Evolutionary conservation across 1,140 invertebrate genomes (phyloP).

Genomic region (Triops cancriformis): DNA sequence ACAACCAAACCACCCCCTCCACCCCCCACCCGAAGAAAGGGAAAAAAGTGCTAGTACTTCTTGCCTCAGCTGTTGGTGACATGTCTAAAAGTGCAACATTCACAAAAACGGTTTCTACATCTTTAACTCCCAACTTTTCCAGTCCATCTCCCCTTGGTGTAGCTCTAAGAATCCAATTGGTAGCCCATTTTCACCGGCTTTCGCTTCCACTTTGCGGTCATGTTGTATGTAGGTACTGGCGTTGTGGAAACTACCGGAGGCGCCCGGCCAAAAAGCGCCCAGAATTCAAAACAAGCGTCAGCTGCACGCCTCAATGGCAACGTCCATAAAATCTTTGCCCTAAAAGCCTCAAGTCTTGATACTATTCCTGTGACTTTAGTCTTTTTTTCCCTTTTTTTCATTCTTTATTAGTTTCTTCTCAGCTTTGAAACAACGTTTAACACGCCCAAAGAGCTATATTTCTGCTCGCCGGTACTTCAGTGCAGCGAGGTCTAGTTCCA

Average conservation of each 20-base stretch:
- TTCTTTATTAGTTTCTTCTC: not conserved
- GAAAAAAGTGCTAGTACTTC: not conserved
- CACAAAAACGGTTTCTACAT: not conserved
- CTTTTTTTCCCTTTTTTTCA: not conserved
- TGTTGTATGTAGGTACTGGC: not conserved
- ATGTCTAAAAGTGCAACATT: not conserved
- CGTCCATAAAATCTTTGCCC: not conserved
- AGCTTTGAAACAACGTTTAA: not conserved
- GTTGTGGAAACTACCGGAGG: not conserved
- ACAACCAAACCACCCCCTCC: not conserved
- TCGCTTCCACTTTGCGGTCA: constrained; percentile 4
- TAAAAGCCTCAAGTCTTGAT: not conserved
- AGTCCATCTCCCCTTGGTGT: too few relatives aligned
- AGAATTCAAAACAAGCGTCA: constrained; percentile 10
- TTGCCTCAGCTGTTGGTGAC: constrained; percentile 1
- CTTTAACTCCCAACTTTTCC: too few relatives aligned
- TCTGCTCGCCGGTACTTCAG: too few relatives aligned
- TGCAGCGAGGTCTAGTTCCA: too few relatives aligned
- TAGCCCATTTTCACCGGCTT: not conserved
- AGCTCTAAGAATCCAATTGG: not conserved
- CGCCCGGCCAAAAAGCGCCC: not conserved
- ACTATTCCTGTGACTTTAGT: not conserved
- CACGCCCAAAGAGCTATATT: not conserved
- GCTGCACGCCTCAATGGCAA: constrained; percentile 12
- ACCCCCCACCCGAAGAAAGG: not conserved